These are phyloP conservation scores for Petromus typicus DNA, from an alignment of 2,113 vertebrate genomes.

Conservation along the genomic window DNA sequence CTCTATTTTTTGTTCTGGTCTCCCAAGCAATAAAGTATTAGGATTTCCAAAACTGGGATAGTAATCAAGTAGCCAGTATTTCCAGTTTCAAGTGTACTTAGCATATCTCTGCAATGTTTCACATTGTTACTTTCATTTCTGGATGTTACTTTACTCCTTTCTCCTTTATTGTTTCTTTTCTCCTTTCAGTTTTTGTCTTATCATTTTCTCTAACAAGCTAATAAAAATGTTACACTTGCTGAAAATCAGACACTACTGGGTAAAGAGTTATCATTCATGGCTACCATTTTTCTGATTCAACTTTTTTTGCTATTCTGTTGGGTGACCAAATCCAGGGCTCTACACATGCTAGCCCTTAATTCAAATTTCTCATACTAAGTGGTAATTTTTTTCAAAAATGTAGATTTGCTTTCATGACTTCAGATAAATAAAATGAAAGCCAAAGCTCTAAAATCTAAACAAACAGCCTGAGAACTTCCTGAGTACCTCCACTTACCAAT, in stretches of 20 bases:
- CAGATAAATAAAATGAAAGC: slow-evolving; percentile 36
- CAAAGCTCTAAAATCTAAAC: not conserved
- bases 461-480: slow-evolving; percentile 50
- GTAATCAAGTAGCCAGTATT: not conserved
- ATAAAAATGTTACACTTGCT: slow-evolving; percentile 25
- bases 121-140: slow-evolving; percentile 1
- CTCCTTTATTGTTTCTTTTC: too few relatives aligned
- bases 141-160: too few relatives aligned
- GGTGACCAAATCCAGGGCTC: not conserved
- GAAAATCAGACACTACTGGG: slow-evolving; percentile 51
- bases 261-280: not conserved
- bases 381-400: not conserved
- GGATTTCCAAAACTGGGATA: slow-evolving; percentile 13
- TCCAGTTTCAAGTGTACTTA: slow-evolving; percentile 49
- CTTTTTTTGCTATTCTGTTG: not conserved
- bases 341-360: not conserved
- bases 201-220: not conserved
- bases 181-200: slow-evolving; percentile 29
- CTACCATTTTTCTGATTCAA: slow-evolving; percentile 45
- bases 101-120: not conserved
- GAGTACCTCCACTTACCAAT: slow-evolving; percentile 65
- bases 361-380: slow-evolving; percentile 7
- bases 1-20: not conserved
- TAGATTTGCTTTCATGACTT: not conserved
- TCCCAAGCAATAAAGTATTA: not conserved